phyloP scores from a whole-genome alignment of 2,797 vertebrate species.

The Sparidentex hasta region DNA sequence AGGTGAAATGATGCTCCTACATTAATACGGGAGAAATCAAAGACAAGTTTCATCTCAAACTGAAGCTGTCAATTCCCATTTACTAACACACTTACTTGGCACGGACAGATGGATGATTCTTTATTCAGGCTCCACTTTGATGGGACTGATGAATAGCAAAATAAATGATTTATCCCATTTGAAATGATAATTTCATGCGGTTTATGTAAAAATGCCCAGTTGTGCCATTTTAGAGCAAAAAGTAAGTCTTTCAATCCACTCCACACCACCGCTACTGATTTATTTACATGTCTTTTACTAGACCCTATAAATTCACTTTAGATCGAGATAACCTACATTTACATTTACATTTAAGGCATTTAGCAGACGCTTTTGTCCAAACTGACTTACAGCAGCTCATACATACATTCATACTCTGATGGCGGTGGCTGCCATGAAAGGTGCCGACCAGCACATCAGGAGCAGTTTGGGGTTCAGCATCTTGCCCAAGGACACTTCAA shows the following conservation, averaged over 20 bases:
- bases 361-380: no score
- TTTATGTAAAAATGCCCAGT: slow-evolving; percentile 8
- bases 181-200: slow-evolving; percentile 54
- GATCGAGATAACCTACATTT: no score
- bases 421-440: no score
- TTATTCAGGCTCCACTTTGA: slow-evolving; percentile 45
- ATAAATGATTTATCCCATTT: slow-evolving; percentile 52
- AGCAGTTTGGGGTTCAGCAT: no score
- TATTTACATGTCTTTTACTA: not conserved
- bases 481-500: no score
- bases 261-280: not conserved
- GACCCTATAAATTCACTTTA: not conserved
- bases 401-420: no score
- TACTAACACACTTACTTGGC: slow-evolving; percentile 54
- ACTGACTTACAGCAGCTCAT: no score
- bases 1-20: slow-evolving; percentile 39
- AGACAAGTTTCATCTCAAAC: slow-evolving; percentile 26
- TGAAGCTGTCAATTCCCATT: slow-evolving; percentile 44
- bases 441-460: no score
- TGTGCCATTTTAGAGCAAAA: slow-evolving; percentile 30
- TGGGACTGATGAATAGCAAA: slow-evolving; percentile 40
- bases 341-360: no score
- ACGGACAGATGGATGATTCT: slow-evolving; percentile 22
- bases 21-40: slow-evolving; percentile 42
- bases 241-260: not conserved